Conservation (phyloP, 1,140 invertebrate genomes). For the Paraescarpia echinospica region DNA sequence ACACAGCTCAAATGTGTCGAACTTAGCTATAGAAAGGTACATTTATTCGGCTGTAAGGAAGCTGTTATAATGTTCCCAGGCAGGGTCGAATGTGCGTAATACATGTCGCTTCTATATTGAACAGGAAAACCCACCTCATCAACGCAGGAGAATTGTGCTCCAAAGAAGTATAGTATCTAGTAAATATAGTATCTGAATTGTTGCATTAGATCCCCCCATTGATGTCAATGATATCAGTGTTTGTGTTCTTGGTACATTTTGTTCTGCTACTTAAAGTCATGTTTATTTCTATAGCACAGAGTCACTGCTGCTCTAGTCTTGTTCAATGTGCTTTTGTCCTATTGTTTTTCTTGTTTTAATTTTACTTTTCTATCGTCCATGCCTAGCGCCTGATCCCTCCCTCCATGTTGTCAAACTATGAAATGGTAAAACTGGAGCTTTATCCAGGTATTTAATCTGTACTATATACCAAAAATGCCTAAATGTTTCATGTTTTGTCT, state of each 20-base stretch:
- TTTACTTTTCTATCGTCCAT: neutral
- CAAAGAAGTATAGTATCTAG: neutral
- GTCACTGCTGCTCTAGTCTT: neutral
- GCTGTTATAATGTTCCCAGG: neutral
- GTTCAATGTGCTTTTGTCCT: neutral
- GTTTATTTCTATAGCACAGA: neutral
- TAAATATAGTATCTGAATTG: neutral
- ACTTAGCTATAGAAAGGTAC: neutral
- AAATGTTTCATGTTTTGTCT: neutral
- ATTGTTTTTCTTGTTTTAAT: neutral
- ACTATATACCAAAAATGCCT: neutral
- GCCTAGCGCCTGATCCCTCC: neutral
- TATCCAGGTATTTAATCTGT: neutral
- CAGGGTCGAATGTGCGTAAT: neutral
- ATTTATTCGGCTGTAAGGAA: neutral
- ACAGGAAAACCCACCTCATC: neutral
- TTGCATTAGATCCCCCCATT: neutral
- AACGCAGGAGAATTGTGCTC: neutral
- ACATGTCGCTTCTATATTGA: neutral
- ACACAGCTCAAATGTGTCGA: neutral
- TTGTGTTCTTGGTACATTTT: neutral
- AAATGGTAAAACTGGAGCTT: neutral
- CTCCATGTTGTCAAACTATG: neutral
- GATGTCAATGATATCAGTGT: neutral
- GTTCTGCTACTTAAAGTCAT: neutral